phyloP scores from a whole-genome alignment of 2,113 vertebrate species.

The Paralichthys olivaceus region DNA sequence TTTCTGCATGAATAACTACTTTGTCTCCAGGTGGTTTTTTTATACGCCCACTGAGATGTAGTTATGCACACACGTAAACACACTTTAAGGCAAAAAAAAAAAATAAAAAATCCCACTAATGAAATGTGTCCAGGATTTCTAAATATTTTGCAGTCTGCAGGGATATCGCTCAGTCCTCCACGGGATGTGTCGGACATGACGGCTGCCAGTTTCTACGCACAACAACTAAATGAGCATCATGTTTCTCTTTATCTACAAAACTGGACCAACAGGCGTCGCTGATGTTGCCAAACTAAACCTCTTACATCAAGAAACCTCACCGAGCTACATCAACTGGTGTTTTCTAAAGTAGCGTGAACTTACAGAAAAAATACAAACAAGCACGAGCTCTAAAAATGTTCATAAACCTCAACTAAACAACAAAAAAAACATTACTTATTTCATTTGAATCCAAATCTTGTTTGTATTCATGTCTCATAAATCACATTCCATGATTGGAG shows the following conservation, averaged over 20 bases:
- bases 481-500: neutral
- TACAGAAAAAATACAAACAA: neutral
- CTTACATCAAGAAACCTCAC: neutral
- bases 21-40: constrained; percentile 53
- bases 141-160: neutral
- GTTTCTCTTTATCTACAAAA: constrained; percentile 46
- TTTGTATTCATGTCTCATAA: neutral
- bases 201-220: constrained; percentile 34
- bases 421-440: neutral
- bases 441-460: neutral
- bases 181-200: constrained; percentile 36
- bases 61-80: constrained; percentile 55
- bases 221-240: constrained; percentile 34
- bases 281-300: neutral
- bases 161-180: constrained; percentile 37
- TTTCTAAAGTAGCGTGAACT: neutral
- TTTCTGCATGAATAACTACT: constrained; percentile 56
- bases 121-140: constrained; percentile 51
- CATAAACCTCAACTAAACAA: neutral
- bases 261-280: constrained; percentile 35
- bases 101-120: constrained; percentile 36
- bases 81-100: constrained; percentile 34
- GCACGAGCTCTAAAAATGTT: no score
- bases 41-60: constrained; percentile 54
- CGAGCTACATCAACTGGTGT: neutral